Evolutionary conservation across 2,797 vertebrate genomes (phyloP).

Genomic region (Hirundo rustica): DNA sequence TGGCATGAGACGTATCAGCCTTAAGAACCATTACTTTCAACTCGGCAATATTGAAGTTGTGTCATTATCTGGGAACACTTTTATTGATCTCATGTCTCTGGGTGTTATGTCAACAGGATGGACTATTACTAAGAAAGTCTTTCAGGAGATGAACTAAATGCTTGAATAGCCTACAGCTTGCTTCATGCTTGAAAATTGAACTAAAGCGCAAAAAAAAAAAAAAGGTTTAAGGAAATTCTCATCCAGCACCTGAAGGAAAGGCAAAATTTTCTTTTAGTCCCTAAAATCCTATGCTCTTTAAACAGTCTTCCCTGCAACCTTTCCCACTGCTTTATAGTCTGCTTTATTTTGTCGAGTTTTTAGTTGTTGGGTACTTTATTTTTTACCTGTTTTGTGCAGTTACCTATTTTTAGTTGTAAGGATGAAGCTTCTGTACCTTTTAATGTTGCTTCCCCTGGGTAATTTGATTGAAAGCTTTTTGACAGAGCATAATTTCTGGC

Average conservation of each 20-base stretch:
- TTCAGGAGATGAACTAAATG: neutral
- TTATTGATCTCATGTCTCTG: conserved; percentile 8
- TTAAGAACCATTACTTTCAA: neutral
- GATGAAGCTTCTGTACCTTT: neutral
- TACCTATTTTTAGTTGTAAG: neutral
- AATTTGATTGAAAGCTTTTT: neutral
- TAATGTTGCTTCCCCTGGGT: neutral
- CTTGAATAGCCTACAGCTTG: neutral
- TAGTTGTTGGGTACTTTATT: neutral
- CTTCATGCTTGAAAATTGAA: neutral
- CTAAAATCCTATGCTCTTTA: neutral
- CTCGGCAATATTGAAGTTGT: neutral
- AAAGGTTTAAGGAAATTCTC: neutral
- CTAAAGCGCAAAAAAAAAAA: neutral
- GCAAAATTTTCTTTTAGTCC: neutral
- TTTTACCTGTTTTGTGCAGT: neutral
- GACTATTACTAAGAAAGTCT: neutral
- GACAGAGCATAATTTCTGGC: neutral
- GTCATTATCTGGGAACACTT: neutral
- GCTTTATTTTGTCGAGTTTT: neutral
- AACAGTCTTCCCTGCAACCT: neutral
- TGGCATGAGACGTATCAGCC: neutral
- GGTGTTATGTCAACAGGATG: neutral
- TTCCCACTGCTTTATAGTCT: neutral
- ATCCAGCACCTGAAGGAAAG: neutral